A percentile compares a stretch with the other conserved stretches of the same genome.
phyloP scores from a whole-genome alignment of 2,797 vertebrate species.

The Hylomyscus alleni region DNA sequence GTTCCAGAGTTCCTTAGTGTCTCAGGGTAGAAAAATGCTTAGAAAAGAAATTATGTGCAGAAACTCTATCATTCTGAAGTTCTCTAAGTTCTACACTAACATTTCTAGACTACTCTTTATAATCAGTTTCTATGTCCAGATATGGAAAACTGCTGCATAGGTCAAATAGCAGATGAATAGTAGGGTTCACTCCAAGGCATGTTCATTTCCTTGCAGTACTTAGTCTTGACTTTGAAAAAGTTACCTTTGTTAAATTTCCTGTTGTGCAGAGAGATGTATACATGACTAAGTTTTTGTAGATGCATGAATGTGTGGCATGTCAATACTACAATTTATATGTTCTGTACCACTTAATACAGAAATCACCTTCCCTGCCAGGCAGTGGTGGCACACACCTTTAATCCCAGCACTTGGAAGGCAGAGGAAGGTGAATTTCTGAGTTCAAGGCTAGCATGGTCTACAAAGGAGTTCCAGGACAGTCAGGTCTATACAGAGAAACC shows the following conservation, averaged over 20 bases:
- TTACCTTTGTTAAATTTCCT: not conserved
- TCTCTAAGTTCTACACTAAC: not conserved
- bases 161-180: not conserved
- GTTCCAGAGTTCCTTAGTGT: not conserved
- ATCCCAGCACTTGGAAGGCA: too few species aligned
- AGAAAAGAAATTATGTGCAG: not conserved
- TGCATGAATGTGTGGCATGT: not conserved
- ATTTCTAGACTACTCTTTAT: not conserved
- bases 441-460: too few species aligned
- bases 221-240: not conserved
- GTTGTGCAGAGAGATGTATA: not conserved
- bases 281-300: not conserved
- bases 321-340: not conserved
- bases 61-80: not conserved
- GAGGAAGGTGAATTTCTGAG: too few species aligned
- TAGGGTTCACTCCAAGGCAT: not conserved
- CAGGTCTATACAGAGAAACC: too few species aligned
- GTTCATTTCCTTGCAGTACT: not conserved
- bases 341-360: slow-evolving; percentile 37
- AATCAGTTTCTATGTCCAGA: not conserved
- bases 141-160: not conserved
- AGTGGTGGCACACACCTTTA: too few species aligned
- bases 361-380: too few species aligned
- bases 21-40: not conserved
- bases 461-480: too few species aligned